Base-by-base conservation (phyloP, 2,797 vertebrate genomes). In the Vultur gryphus region DNA sequence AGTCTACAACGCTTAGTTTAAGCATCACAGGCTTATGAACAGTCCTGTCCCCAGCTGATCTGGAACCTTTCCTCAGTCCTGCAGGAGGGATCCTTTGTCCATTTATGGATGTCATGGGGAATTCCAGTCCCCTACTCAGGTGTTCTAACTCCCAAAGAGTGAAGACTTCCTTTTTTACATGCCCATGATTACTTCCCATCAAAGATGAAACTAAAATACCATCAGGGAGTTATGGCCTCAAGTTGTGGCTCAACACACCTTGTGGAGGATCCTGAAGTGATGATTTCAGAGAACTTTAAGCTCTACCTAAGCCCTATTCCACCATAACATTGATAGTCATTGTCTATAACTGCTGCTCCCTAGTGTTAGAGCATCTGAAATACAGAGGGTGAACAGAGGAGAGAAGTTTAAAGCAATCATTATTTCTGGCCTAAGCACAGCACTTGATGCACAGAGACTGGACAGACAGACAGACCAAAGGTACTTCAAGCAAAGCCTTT, bases 401-500 rank as follows among this genome's bases (percentile, higher is more conserved):
- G 89, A 97, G 96, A 91, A 88, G 93, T 94, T 97, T 91, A 95
- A 95, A 97, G 93, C 87, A 86, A 81, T 81, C 75, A 28, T 87
- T 29, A 85, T 75, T 96, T 92, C 87, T 96, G 84, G 79, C 79
- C 76, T 91, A 87, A 93, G 92, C 95, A 94, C 92, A 96, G 90
- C 26, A 0, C 89, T 93, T 48, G 90, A 95, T 91, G 92, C 95
- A 97, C 92, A 91, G 75, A 96, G 90, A 96, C 93, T 78, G 57
- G 92, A 95, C 95, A 96, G 93, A 97, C 96, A 93, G 87, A 97
- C 95, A 90, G 82, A 97, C 73, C 73, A 97, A 84, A 94, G 85
- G 86, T 89, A 96, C 83, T 96, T 73, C 62, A 96, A 96, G 96
- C 97, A 96, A 96, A 94, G 93, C 97, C 81, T 92, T 97, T 95